Evolutionary conservation across 2,113 vertebrate species (phyloP).

Genomic region (Fulica atra): DNA sequence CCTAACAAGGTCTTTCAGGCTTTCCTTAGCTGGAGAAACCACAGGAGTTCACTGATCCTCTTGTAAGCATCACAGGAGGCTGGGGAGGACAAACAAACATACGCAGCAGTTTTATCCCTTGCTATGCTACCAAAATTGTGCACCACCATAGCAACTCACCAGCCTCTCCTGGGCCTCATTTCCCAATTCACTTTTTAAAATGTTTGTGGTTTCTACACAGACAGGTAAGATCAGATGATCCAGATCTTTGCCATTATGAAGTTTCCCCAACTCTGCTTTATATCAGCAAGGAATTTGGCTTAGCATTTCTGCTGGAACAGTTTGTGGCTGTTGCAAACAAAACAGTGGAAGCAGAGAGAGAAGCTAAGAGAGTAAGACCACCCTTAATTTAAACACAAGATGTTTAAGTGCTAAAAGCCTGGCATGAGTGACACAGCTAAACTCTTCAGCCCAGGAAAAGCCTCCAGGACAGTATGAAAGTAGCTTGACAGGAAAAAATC

Average conservation of each 20-base stretch:
- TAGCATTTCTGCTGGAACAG: not conserved
- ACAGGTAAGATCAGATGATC: not conserved
- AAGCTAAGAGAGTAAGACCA: not conserved
- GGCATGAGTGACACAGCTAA: not conserved
- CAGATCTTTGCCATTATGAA: not conserved
- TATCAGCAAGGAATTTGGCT: slow-evolving; percentile 8
- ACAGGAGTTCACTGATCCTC: not conserved
- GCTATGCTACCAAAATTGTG: not conserved
- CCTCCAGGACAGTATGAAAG: not conserved
- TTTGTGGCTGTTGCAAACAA: not conserved
- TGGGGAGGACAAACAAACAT: not conserved
- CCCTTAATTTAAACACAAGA: not conserved
- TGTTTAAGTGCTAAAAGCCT: not conserved
- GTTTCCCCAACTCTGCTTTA: not conserved
- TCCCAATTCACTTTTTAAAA: not conserved
- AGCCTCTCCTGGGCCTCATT: not conserved
- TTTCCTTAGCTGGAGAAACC: not conserved
- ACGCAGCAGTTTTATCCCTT: not conserved
- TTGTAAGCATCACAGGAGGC: not conserved
- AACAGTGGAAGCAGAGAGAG: not conserved
- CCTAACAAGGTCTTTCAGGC: not conserved
- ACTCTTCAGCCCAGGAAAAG: not conserved
- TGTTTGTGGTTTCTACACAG: not conserved
- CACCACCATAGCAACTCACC: not conserved
- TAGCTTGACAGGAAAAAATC: not conserved